Evolutionary conservation across 2,888 invertebrate genomes (phyloP), one percentile per base, ranked within the genome.

Genomic region (Clanis bilineata): DNA sequence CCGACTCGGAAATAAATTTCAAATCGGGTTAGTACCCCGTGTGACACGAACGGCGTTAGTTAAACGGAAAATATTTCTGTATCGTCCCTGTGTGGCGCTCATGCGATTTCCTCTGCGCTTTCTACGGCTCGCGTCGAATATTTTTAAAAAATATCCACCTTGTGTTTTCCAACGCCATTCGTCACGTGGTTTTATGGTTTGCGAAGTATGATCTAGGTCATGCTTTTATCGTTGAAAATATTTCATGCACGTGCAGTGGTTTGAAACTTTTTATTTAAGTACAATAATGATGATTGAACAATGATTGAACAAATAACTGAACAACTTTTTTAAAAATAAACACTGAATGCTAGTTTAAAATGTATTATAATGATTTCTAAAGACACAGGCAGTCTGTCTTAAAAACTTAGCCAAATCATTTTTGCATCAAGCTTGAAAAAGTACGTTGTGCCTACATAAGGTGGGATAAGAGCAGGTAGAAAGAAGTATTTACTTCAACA

Each of bases 51-150:
- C 72, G 74, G 80, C 66, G 84, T 80, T 84, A 83, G 79, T 85
- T 86, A 86, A 83, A 84, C 78, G 82, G 82, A 85, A 87, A 87
- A 87, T 86, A 87, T 87, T 88, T 81, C 80, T 82, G 79, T 85
- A 80, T 82, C 76, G 85, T 82, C 82, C 70, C 74, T 77, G 80
- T 83, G 80, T 74, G 79, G 75, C 73, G 74, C 70, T 85, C 80
- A 83, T 82, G 68, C 75, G 80, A 88, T 86, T 85, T 87, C 74
- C 76, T 69, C 67, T 66, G 65, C 69, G 68, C 68, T 74, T 73
- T 74, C 71, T 51, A 28, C 45, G 45, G 45, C 10, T 22, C 44
- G 44, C 22, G 51, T 51, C 18, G 9, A 51, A 15, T 32, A 9
- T 18, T 45, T 45, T 45, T 28, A 15, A 28, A 28, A 43, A 28